Percentiles rank a stretch among this genome's conserved stretches.
These are phyloP conservation scores for Elysia chlorotica DNA, from an alignment of 1,140 invertebrate species.

Conservation along the genomic window DNA sequence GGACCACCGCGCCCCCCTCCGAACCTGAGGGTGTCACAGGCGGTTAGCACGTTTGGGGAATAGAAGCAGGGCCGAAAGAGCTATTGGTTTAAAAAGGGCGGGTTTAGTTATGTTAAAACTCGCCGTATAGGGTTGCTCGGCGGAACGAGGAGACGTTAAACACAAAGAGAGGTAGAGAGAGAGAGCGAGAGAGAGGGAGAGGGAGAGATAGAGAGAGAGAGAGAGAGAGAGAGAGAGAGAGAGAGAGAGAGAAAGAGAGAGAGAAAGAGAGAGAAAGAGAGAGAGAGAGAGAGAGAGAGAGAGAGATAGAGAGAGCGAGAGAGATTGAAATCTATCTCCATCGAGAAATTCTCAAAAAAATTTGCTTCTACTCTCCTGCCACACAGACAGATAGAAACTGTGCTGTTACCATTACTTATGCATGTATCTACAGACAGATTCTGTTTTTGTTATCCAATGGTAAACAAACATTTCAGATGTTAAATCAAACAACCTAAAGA, in stretches of 20 bases:
- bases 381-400: no score
- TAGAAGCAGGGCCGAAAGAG: neutral
- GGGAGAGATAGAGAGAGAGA: neutral
- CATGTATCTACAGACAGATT: no score
- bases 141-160: neutral
- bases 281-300: slow-evolving; percentile 4
- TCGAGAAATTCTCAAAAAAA: no score
- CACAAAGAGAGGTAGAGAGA: neutral
- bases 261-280: neutral
- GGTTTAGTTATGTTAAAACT: neutral
- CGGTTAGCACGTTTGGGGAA: neutral
- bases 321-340: no score
- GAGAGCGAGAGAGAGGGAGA: neutral
- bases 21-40: neutral
- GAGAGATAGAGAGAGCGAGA: neutral
- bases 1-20: neutral
- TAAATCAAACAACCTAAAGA: no score
- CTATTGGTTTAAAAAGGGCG: neutral
- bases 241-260: neutral
- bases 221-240: neutral
- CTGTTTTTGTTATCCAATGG: no score
- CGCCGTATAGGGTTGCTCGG: neutral
- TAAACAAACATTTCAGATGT: no score
- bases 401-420: no score
- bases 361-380: no score